A percentile compares a stretch with the other conserved stretches of the same genome.
phyloP scores from a whole-genome alignment of 2,888 invertebrate genomes.

The Drosophila longiperda region DNA sequence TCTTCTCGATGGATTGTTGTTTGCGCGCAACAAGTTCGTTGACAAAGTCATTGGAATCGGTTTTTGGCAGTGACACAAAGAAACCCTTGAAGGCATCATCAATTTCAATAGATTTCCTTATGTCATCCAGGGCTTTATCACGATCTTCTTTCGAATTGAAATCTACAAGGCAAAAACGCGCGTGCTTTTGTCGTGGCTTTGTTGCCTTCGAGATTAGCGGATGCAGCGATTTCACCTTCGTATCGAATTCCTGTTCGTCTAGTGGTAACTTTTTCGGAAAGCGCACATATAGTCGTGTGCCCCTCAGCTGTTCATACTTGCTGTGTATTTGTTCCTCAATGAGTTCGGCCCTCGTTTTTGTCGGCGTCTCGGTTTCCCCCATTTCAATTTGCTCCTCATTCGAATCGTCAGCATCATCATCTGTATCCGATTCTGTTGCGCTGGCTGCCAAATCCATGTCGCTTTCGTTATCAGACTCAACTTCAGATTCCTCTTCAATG shows the following conservation, averaged over 20 bases:
- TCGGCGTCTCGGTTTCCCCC: background rate
- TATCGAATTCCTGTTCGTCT: constrained; percentile 68
- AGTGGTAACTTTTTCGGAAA: constrained; percentile 78
- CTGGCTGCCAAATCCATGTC: constrained; percentile 69
- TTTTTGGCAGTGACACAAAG: constrained; percentile 74
- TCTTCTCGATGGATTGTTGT: constrained; percentile 70
- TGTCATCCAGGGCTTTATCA: constrained; percentile 60
- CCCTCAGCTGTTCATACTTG: constrained; percentile 73
- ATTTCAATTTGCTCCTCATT: constrained; percentile 21
- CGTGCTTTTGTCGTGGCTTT: constrained; percentile 82
- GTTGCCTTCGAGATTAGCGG: constrained; percentile 64
- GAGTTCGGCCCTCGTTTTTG: constrained; percentile 49
- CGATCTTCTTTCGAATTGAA: constrained; percentile 76
- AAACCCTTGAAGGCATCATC: constrained; percentile 62
- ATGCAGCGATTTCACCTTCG: constrained; percentile 66
- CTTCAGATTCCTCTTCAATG: constrained; percentile 20
- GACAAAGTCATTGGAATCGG: constrained; percentile 76
- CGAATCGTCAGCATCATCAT: constrained; percentile 38
- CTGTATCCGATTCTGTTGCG: constrained; percentile 74
- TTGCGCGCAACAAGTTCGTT: constrained; percentile 72
- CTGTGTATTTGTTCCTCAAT: constrained; percentile 60
- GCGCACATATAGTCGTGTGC: constrained; percentile 78
- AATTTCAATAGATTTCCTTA: constrained; percentile 46
- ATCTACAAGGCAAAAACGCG: constrained; percentile 81
- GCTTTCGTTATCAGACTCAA: constrained; percentile 32